These are phyloP conservation scores for Micronisus gabar DNA, from an alignment of 2,113 vertebrate species.

Conservation along the genomic window DNA sequence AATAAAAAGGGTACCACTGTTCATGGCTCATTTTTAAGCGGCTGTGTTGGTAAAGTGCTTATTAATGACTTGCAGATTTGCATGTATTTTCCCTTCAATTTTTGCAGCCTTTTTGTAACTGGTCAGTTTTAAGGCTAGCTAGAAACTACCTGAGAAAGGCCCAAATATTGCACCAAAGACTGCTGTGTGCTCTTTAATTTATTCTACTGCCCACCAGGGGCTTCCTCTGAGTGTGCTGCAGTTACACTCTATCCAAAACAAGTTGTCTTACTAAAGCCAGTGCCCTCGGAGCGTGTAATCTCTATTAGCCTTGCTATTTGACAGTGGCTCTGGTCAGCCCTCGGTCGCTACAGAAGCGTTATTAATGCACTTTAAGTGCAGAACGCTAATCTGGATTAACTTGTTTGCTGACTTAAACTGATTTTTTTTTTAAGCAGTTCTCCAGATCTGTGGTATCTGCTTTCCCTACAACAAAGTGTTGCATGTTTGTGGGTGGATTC, in stretches of 20 bases:
- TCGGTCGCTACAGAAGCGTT: neutral
- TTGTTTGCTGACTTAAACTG: neutral
- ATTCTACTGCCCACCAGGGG: neutral
- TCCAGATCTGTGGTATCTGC: neutral
- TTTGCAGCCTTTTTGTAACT: neutral
- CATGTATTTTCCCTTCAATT: neutral
- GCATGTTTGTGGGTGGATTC: neutral
- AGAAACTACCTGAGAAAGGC: neutral
- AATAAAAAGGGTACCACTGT: neutral
- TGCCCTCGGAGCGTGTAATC: neutral
- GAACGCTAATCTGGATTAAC: neutral
- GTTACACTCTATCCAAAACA: neutral
- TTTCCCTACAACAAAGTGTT: neutral
- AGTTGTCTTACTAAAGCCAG: neutral
- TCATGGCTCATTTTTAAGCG: neutral
- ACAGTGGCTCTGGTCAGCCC: neutral
- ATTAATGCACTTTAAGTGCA: neutral
- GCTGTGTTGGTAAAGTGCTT: fast-evolving
- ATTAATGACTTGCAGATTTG: neutral
- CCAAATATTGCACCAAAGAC: neutral
- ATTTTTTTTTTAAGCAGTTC: neutral
- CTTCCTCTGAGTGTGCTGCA: neutral
- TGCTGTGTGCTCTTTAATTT: neutral
- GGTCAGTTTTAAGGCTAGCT: neutral
- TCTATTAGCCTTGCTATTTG: neutral